Percentiles rank a stretch among this genome's conserved stretches.
These are phyloP conservation scores for Psittacula derbiana DNA, from an alignment of 2,797 vertebrate species.

Conservation along the genomic window DNA sequence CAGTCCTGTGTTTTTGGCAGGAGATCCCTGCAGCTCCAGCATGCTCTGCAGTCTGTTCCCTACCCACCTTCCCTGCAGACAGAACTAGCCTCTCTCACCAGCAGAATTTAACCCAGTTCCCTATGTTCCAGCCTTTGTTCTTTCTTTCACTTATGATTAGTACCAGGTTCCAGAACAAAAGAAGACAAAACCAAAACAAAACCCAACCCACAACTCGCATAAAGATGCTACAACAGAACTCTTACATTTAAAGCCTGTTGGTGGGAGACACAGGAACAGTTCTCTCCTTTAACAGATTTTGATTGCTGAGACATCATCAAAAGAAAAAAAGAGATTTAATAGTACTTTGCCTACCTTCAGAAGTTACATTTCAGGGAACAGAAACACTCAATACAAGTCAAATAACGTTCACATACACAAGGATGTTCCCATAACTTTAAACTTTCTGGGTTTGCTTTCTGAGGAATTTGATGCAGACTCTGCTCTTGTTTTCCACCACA, in stretches of 20 bases:
- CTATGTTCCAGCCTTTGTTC: neutral
- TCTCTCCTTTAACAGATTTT: neutral
- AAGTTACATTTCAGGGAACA: neutral
- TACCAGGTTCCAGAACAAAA: neutral
- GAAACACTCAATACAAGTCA: neutral
- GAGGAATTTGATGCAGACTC: neutral
- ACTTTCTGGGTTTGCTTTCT: neutral
- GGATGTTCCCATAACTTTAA: neutral
- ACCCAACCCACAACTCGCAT: neutral
- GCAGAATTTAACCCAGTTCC: neutral
- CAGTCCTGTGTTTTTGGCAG: neutral
- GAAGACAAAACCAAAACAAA: neutral
- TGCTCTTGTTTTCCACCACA: neutral
- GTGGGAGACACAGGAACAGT: neutral
- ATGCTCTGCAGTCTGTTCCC: neutral
- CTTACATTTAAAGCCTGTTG: neutral
- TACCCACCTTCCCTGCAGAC: neutral
- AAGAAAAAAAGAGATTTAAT: neutral
- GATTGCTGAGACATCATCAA: neutral
- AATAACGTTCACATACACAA: neutral
- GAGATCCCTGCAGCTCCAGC: neutral
- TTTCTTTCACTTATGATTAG: neutral
- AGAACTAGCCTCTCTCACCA: neutral
- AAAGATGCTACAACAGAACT: neutral
- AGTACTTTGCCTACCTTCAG: neutral